These are phyloP conservation scores for Lepeophtheirus salmonis DNA, from an alignment of 1,140 invertebrate species.

Conservation along the genomic window DNA sequence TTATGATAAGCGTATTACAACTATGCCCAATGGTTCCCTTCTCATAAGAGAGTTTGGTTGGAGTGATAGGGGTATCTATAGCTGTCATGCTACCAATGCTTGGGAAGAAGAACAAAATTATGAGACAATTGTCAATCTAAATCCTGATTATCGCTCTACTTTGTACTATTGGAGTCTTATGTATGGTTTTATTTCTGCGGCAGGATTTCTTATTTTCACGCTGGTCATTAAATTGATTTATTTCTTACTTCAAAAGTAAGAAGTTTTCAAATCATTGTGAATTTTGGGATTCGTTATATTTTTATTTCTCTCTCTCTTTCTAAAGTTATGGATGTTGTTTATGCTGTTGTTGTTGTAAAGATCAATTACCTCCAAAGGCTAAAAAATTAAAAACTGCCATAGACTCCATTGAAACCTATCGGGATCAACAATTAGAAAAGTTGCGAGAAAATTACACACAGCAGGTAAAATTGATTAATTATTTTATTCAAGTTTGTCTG, in stretches of 20 bases:
- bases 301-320: background rate
- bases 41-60: slow-evolving; percentile 42
- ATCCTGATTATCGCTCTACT: slow-evolving; percentile 38
- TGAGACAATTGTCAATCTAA: slow-evolving; percentile 55
- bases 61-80: slow-evolving; percentile 64
- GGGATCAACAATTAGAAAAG: slow-evolving; percentile 57
- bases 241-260: slow-evolving; percentile 20
- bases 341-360: slow-evolving; percentile 37
- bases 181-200: slow-evolving; percentile 54
- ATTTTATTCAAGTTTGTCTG: background rate
- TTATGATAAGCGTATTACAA: background rate
- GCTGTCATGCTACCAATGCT: slow-evolving; percentile 45
- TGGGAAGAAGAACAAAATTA: background rate
- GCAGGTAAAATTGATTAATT: slow-evolving; percentile 1
- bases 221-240: slow-evolving; percentile 48
- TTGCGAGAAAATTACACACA: slow-evolving; percentile 29
- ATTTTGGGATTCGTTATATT: too few relatives aligned
- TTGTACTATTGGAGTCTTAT: slow-evolving; percentile 63
- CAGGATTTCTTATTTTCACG: slow-evolving; percentile 53
- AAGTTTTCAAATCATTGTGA: slow-evolving; percentile 10
- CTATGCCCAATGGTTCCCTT: slow-evolving; percentile 46
- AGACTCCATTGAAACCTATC: slow-evolving; percentile 74
- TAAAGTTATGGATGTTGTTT: slow-evolving; percentile 26
- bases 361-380: slow-evolving; percentile 47
- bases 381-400: slow-evolving; percentile 61